These are phyloP conservation scores for roundworm (Caenorhabditis elegans) DNA, from an alignment of 1,140 invertebrate genomes.

Conservation along the genomic window WBcel235 BX284603.4:6154501-6155000, in stretches of 20 bases:
- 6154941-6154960: background rate
- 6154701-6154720: background rate
- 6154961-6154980: background rate
- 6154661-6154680: background rate
- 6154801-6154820: too few species aligned
- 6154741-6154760: too few species aligned
- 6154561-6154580: background rate
- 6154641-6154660: background rate
- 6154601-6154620: background rate
- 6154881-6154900: slow-evolving; percentile 17
- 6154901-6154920: background rate
- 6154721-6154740: background rate
- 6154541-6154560: background rate
- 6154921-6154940: background rate
- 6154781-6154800: too few species aligned
- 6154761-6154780: too few species aligned
- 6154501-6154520: background rate
- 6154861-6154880: too few species aligned
- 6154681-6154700: background rate
- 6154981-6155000: background rate
- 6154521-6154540: background rate
- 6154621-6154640: background rate
- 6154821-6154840: too few species aligned
- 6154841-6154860: too few species aligned
- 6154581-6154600: slow-evolving; percentile 7